Conservation (phyloP, 92 coral and sea anemone genomes). For the Meandrina meandrites region DNA sequence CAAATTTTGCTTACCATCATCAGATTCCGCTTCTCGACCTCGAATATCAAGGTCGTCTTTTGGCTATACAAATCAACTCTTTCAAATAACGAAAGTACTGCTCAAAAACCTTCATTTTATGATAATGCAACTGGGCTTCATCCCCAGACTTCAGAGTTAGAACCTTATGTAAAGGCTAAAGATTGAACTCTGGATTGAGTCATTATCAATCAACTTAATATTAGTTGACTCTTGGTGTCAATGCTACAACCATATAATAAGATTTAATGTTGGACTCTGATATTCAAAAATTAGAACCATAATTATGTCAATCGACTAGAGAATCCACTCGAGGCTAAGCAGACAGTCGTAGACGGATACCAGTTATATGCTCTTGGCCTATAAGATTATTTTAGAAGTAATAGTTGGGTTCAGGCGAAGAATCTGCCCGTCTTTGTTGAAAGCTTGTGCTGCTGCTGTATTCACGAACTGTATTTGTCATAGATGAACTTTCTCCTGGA, state of each 20-base stretch:
- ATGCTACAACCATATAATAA: too few relatives aligned
- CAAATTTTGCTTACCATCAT: too few relatives aligned
- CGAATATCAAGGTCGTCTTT: background rate
- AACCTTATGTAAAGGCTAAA: too few relatives aligned
- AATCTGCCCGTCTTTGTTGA: background rate
- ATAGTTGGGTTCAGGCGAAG: slow-evolving; percentile 23
- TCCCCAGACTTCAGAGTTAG: background rate
- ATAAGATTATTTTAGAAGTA: background rate
- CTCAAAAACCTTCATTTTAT: background rate
- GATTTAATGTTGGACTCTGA: background rate
- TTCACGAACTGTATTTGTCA: slow-evolving; percentile 15
- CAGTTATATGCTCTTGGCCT: background rate
- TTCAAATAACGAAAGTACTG: background rate
- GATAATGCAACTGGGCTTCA: background rate
- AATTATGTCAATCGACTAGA: background rate
- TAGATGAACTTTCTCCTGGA: slow-evolving; percentile 4
- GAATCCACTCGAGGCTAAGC: background rate
- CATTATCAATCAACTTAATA: too few relatives aligned
- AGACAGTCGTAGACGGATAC: background rate
- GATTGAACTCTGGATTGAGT: too few relatives aligned
- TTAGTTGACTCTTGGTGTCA: too few relatives aligned
- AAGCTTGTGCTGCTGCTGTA: slow-evolving; percentile 11
- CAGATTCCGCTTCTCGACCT: background rate
- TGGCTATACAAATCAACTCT: background rate
- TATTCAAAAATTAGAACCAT: background rate